Base-by-base conservation (phyloP, 2,797 vertebrate genomes). In the Sebastiscus tertius region DNA sequence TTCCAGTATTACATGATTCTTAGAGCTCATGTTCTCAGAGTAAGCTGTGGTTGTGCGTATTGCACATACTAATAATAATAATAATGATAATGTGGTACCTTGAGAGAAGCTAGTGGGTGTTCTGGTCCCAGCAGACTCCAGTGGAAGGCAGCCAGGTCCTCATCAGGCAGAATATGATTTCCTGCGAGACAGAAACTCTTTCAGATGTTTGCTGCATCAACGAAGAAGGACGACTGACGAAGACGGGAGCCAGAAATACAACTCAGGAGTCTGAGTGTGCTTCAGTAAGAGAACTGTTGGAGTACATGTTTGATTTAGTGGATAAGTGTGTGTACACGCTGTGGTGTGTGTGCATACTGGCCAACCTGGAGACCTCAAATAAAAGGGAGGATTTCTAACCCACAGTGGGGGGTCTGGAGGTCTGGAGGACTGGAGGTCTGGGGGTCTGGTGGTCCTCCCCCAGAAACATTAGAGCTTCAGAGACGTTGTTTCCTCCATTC, bases 51-150 rank as follows among this genome's bases (percentile, higher is more conserved):
- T 59, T 67, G 20, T 18, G 42, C 2, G 14, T 46, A 18, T 6
- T 8, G 49, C 46, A 49, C 8, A 49, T 52, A 52, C 20, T 63
- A 31, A 11, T 49, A 60, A 10, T 16, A 69, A 46, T 46, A 29
- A 18, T 49, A 60, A 16, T 18, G 55, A 62, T 91, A 95, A 52
- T 52, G 18, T 91, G 92, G 94, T 96, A 98, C 97, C 97, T 98
- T 98, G 82, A 98, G 96, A 68, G 97, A 98, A 92, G 97, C 97
- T 81, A 98, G 95, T 64, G 97, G 97, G 92, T 98, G 97, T 92
- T 98, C 97, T 93, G 97, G 97, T 94, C 97, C 97, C 91, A 98
- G 94, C 74, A 98, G 95, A 91, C 97, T 98, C 97, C 97, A 98
- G 90, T 98, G 97, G 95, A 98, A 98, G 93, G 97, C 97, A 92